Base-by-base conservation (phyloP, 2,797 vertebrate genomes). In the Trematomus bernacchii region DNA sequence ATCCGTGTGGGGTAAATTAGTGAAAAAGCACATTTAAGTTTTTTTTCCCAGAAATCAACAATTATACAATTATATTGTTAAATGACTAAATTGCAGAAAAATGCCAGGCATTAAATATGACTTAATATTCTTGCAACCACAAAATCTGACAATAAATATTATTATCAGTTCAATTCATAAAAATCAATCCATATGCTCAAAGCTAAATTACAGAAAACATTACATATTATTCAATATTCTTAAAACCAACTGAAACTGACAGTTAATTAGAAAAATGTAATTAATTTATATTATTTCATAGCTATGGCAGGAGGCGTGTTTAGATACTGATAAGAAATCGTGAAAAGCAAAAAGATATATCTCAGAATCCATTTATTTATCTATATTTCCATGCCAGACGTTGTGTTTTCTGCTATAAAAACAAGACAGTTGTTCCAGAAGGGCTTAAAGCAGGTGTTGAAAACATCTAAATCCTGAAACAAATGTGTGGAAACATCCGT, bases 401-500 rank as follows among this genome's bases (percentile, higher is more conserved):
- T 4, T 50, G 7, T 61, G 16, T 62, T 51, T 52, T 73, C 14
- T 44, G 15, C 15, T 46, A 0, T 0, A 51, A 63, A 57, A 27
- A 51, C 0, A 62, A 53, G 19, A 62, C 54, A 67, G 30, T 53
- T 63, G 19, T 18, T 16, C 13, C 21, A 33, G 15, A 16, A n/a
- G 23, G 47, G 16, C 30, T 44, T 11, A 13, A 64, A 78, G 48
- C 71, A 83, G 73, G 63, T 83, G 85, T 57, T 37, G 70, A 59
- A 66, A 77, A 83, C 44, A 77, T 54, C 18, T 12, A 69, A 72
- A 79, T 52, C 66, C 48, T 70, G 51, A 69, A 76, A 64, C 71
- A 81, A 77, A 73, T 71, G 72, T 76, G 47, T 37, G 48, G 18
- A 44, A 80, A 50, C 66, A 73, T 89, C 50, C 72, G 44, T 77